These are phyloP conservation scores for Diploptera punctata DNA, from an alignment of 2,888 invertebrate genomes.

Conservation along the genomic window DNA sequence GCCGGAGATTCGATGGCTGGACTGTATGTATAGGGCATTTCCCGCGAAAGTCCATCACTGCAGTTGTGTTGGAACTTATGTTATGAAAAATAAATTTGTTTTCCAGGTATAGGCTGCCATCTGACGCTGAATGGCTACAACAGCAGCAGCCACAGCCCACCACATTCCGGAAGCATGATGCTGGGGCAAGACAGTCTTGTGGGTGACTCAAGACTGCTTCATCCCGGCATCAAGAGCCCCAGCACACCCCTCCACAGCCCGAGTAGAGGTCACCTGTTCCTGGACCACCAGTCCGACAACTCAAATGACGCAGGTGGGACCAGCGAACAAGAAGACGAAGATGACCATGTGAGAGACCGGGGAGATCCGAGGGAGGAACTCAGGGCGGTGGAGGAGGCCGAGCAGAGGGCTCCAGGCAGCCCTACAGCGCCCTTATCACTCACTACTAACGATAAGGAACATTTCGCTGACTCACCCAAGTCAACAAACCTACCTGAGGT, in stretches of 20 bases:
- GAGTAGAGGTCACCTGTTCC: constrained; percentile 26
- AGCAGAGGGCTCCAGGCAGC: constrained; percentile 66
- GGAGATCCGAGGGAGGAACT: constrained; percentile 32
- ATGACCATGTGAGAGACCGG: constrained; percentile 45
- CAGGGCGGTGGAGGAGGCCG: constrained; percentile 44
- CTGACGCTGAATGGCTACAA: constrained; percentile 69
- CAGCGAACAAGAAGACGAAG: constrained; percentile 74
- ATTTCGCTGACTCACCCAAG: background rate
- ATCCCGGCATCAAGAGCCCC: constrained; percentile 29
- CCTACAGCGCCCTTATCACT: constrained; percentile 74
- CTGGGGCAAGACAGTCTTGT: constrained; percentile 29
- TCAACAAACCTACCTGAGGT: constrained; percentile 6
- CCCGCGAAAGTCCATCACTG: too few species aligned
- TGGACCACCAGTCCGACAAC: constrained; percentile 34
- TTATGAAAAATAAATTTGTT: too few species aligned
- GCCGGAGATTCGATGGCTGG: too few species aligned
- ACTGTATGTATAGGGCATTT: too few species aligned
- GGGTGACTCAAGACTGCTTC: constrained; percentile 17
- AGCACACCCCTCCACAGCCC: constrained; percentile 19
- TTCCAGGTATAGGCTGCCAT: constrained; percentile 61
- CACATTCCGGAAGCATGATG: constrained; percentile 67
- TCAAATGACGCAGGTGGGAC: constrained; percentile 61
- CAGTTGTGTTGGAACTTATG: too few species aligned
- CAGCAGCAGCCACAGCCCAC: constrained; percentile 68
- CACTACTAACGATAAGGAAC: constrained; percentile 58